A percentile compares a stretch with the other conserved stretches of the same genome.
phyloP scores from a whole-genome alignment of 1,140 invertebrate species.

The Pomacea maculata region DNA sequence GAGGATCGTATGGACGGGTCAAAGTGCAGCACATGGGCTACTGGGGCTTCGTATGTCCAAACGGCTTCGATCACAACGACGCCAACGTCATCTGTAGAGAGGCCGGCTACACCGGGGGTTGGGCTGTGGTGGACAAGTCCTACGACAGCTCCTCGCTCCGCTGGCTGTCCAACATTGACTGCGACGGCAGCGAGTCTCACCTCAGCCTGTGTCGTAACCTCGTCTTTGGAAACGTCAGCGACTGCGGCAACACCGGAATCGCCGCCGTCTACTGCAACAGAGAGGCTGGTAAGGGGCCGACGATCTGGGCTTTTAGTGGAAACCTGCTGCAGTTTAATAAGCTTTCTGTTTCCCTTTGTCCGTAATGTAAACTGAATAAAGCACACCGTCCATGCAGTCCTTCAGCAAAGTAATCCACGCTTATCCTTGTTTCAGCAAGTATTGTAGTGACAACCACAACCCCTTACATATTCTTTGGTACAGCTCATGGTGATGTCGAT shows the following conservation, averaged over 20 bases:
- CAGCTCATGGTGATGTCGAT: too few species aligned
- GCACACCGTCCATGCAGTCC: too few species aligned
- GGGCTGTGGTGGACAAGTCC: constrained; percentile 21
- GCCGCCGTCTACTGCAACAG: background rate
- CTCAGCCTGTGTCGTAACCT: background rate
- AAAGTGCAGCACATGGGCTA: constrained; percentile 34
- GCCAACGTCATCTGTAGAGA: constrained; percentile 46
- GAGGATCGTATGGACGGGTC: constrained; percentile 29
- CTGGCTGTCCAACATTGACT: constrained; percentile 20
- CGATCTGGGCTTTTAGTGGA: too few species aligned
- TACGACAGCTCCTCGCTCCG: background rate
- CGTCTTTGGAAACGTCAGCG: background rate
- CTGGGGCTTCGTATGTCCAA: constrained; percentile 40
- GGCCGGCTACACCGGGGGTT: constrained; percentile 36
- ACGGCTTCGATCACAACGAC: constrained; percentile 29
- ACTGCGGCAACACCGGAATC: background rate
- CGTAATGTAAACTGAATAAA: too few species aligned
- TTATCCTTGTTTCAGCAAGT: too few species aligned
- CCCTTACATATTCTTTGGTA: too few species aligned
- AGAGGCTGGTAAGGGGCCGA: background rate
- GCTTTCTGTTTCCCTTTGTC: too few species aligned
- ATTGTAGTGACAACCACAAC: too few species aligned
- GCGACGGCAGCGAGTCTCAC: background rate
- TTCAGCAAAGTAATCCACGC: too few species aligned
- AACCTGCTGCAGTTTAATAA: too few species aligned